Percentiles rank a stretch among this genome's conserved stretches.
Conservation (phyloP, 2,113 vertebrate species). For the Shinisaurus crocodilurus region DNA sequence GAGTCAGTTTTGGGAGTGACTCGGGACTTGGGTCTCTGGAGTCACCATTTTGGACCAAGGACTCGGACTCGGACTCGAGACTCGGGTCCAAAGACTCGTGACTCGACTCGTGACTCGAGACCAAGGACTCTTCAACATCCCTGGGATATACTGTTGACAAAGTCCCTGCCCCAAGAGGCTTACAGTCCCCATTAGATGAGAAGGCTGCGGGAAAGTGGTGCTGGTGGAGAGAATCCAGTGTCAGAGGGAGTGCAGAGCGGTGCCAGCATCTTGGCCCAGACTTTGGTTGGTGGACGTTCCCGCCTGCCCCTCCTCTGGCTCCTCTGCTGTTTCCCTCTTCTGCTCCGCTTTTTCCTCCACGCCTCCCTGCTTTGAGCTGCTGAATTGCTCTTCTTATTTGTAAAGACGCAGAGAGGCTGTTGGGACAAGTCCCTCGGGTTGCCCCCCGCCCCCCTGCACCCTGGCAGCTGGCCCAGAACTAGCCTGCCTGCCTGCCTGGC, state of each 20-base stretch:
- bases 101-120: too few relatives aligned
- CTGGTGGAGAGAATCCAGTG: neutral
- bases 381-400: neutral
- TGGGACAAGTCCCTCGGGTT: neutral
- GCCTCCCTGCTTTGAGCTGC: neutral
- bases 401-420: neutral
- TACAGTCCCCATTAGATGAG: neutral
- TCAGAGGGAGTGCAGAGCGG: neutral
- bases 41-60: too few relatives aligned
- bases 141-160: too few relatives aligned
- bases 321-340: neutral
- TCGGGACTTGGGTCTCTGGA: too few relatives aligned
- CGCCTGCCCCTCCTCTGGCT: neutral
- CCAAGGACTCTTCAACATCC: too few relatives aligned
- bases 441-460: neutral
- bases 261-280: neutral
- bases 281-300: too few relatives aligned
- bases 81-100: too few relatives aligned
- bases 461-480: constrained; percentile 18
- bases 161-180: neutral
- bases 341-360: too few relatives aligned
- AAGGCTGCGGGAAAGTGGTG: neutral
- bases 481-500: constrained; percentile 6
- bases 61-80: too few relatives aligned
- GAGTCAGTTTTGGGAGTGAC: too few relatives aligned